These are phyloP conservation scores for Halcyon senegalensis DNA, from an alignment of 2,113 vertebrate genomes.

Conservation along the genomic window DNA sequence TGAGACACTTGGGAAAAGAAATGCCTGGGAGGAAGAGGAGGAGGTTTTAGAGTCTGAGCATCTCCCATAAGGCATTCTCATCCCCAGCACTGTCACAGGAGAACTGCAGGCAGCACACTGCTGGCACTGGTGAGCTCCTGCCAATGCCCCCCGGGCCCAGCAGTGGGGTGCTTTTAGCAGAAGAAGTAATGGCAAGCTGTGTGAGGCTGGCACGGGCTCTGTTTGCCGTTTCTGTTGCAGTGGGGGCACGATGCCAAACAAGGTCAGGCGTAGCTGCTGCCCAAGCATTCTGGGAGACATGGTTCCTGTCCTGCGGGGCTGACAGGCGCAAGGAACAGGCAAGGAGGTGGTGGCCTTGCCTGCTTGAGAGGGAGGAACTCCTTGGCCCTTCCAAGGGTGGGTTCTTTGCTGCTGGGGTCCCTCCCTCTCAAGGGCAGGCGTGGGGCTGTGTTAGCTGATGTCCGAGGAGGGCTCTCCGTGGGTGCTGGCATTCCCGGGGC, in stretches of 20 bases:
- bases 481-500: background rate
- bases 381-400: background rate
- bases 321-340: background rate
- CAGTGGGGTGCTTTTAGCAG: rapidly evolving
- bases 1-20: background rate
- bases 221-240: background rate
- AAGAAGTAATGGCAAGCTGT: background rate
- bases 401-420: too few species aligned
- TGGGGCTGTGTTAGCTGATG: background rate
- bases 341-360: background rate
- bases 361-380: background rate
- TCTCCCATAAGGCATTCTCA: background rate
- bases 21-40: background rate
- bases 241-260: background rate
- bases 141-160: background rate
- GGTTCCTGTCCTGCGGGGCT: background rate
- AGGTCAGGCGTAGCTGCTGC: background rate
- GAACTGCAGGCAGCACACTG: background rate
- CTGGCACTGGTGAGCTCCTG: background rate
- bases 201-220: background rate
- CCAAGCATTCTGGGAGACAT: background rate
- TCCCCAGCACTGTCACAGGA: background rate
- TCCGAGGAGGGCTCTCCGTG: background rate
- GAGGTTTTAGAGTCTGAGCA: background rate
- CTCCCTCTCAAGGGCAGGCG: background rate